Conservation (phyloP, 2,888 invertebrate species). For the Ariolimax columbianus region DNA sequence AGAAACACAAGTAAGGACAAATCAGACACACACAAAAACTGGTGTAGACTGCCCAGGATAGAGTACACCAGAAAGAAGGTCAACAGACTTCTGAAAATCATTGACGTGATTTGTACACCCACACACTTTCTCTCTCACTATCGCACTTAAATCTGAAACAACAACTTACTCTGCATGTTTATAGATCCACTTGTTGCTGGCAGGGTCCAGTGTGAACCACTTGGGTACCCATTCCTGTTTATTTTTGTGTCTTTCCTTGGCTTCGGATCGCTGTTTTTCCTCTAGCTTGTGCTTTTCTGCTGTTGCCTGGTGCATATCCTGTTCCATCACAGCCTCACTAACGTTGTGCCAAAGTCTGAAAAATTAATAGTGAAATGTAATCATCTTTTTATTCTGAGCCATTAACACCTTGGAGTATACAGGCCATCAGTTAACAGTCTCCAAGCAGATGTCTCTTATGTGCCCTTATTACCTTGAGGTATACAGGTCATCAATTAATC, state of each 20-base stretch:
- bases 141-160: background rate
- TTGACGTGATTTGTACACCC: no score
- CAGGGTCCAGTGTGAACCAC: constrained; percentile 84
- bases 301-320: constrained; percentile 92
- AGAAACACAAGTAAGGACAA: no score
- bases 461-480: no score
- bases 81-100: no score
- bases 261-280: constrained; percentile 88
- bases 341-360: constrained; percentile 88
- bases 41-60: no score
- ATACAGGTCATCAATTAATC: no score
- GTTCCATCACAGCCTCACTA: constrained; percentile 88
- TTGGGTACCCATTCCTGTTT: constrained; percentile 86
- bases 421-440: no score
- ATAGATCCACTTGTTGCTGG: constrained; percentile 85
- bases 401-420: no score
- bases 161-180: constrained; percentile 85
- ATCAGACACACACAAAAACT: no score
- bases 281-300: constrained; percentile 93
- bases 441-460: no score
- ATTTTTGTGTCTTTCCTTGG: constrained; percentile 84
- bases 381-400: no score
- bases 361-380: background rate
- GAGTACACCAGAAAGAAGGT: no score
- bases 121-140: background rate